Percentiles rank a stretch among this genome's conserved stretches.
Conservation (phyloP, 2,888 invertebrate genomes). For the Polydesmus complanatus region DNA sequence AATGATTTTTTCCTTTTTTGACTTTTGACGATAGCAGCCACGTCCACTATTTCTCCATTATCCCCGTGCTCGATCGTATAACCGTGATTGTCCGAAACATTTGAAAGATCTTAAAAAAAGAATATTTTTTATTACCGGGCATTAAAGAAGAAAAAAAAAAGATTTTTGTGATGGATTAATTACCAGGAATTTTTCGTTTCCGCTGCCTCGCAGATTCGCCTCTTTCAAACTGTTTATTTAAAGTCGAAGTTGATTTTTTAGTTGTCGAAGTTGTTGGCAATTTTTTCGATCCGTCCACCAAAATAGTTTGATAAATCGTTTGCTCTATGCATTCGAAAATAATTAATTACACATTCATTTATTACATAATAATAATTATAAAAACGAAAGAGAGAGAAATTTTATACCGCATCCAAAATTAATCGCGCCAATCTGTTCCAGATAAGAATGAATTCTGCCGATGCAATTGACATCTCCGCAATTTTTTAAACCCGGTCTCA, state of each 20-base stretch:
- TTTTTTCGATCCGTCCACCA: not conserved
- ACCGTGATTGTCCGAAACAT: slow-evolving; percentile 44
- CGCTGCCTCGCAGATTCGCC: slow-evolving; percentile 9
- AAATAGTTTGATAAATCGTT: slow-evolving; percentile 1
- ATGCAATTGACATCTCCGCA: slow-evolving; percentile 49
- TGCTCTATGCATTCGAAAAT: slow-evolving; percentile 16
- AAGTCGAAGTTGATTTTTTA: not conserved
- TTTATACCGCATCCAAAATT: slow-evolving; percentile 49
- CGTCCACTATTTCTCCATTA: slow-evolving; percentile 42
- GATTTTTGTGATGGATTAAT: not conserved
- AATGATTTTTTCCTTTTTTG: slow-evolving; percentile 9
- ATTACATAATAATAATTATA: slow-evolving; percentile 24
- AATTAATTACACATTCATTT: not conserved
- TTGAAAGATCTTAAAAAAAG: not conserved
- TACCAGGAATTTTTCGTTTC: slow-evolving; percentile 10
- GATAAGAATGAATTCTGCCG: slow-evolving; percentile 43
- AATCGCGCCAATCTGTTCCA: slow-evolving; percentile 48
- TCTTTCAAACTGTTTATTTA: not conserved
- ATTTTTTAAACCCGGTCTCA: slow-evolving; percentile 42
- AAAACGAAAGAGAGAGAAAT: too few relatives aligned
- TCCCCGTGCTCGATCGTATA: slow-evolving; percentile 50
- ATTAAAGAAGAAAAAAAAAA: too few relatives aligned
- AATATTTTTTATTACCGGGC: too few relatives aligned
- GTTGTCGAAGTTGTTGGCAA: not conserved
- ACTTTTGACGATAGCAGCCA: slow-evolving; percentile 34